Base-by-base conservation (phyloP, 2,797 vertebrate genomes). In the Pempheris klunzingeri region DNA sequence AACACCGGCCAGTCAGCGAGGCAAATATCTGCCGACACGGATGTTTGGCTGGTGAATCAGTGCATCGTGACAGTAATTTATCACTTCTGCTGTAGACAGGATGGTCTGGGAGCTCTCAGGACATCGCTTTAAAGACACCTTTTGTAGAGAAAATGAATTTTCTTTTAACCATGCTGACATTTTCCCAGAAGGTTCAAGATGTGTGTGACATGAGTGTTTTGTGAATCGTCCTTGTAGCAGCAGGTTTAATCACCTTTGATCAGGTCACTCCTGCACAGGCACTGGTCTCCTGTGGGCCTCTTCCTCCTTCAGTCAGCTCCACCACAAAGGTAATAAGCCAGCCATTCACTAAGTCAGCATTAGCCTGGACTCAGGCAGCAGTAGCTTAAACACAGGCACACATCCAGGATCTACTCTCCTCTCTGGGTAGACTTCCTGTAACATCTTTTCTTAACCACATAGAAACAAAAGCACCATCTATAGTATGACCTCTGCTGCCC, bases 221-320 rank as follows among this genome's bases (percentile, higher is more conserved):
- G 1, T 15, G 36, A 22, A n/a, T 11, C 1, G 38, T 12, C 24
- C 57, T 39, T 4, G 0, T 1, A 3, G 22, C 38, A 43, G 58
- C 58, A 60, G 41, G 14, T 24, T 13, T 24, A 41, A 36, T 63
- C 59, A 72, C 49, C 70, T 62, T 24, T 54, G 17, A 44, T 53
- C 47, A 43, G 57, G 44, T 9, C 11, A 12, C n/a, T 22, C 47
- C 22, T 49, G 49, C 15, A 26, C 34, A 41, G 8, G 43, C 54
- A 6, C 20, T 10, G 53, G 17, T 18, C 14, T 47, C 43, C 34
- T 4, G 20, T 1, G 0, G 20, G 28, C 62, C 3, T 58, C 39
- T 1, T 39, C 49, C 53, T 59, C 18, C 57, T 46, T 17, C 47
- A 30, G 26, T 14, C 34, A 44, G 15, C 1, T 30, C 26, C 20